Base-by-base conservation (phyloP, 2,888 invertebrate species). In the Sesamia inferens region DNA sequence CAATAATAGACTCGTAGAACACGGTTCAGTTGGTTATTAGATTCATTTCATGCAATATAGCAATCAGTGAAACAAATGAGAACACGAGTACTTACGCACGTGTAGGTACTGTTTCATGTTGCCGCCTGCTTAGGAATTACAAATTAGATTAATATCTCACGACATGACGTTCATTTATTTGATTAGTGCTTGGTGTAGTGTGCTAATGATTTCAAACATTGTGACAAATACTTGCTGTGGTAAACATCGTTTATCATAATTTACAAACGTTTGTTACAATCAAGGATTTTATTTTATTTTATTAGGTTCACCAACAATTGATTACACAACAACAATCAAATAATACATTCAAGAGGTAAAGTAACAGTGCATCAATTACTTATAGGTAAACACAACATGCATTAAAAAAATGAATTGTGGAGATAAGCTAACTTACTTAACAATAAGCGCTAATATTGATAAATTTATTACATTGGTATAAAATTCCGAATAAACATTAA, bases 21-120 rank as follows among this genome's bases (percentile, higher is more conserved):
- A 69, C 57, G 73, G 66, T 82, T 78, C 72, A 59, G n/a, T 72
- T 58, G 61, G 39, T 76, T 55, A 63, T 68, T 67, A 69, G 47
- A 82, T 82, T 80, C 0, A 69, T 82, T 59, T 69, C 47, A 70
- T 59, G 55, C 70, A 24, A 69, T 62, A 63, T 19, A 69, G 66
- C 31, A 72, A 78, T 77, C 66, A 67, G 61, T 24, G 58, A 59
- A 39, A 63, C 44, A 55, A 81, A 68, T 81, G 61, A 22, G 31
- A 59, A 58, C 47, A 39, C 44, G 19, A 48, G 76, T 51, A 24
- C 58, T 44, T 54, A 42, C 44, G 31, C 62, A 67, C 42, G 31
- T 42, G 39, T 22, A 44, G 44, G 11, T 44, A 42, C 54, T 57
- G n/a, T 66, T 61, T 51, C n/a, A 61, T 48, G 57, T 61, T 68